Base-by-base conservation (phyloP, 2,797 vertebrate species). In the Melanogrammus aeglefinus region DNA sequence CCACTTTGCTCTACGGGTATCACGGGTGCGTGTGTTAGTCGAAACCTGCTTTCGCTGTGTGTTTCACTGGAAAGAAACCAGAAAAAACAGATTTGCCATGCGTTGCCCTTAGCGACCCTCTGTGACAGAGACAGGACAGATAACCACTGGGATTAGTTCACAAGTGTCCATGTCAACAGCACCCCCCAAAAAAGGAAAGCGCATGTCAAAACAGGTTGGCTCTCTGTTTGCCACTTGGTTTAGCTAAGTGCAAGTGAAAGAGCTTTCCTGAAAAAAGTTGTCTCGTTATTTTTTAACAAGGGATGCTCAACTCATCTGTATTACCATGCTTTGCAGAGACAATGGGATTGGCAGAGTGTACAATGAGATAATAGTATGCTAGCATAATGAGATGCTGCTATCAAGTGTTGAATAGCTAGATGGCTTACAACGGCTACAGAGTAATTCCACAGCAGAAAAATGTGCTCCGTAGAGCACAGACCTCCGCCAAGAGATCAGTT, bases 131-230 rank as follows among this genome's bases (percentile, higher is more conserved):
- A 71, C 69, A 33, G 69, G 29, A 71, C 29, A 1, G 69, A 33
- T 33, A 12, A 33, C 69, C 27, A 6, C 69, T 71, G 24, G 69
- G 29, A 71, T 71, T 13, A 71, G 24, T 33, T 33, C 24, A 71
- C 69, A 71, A 71, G 29, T 75, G 73, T 63, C 57, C 57, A 9
- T 63, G 57, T 63, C 57, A 63, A 63, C 57, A 63, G 57, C 1
- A 9, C 2, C 5, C 13, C 51, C 51, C 12, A 63, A n/a, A 63
- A 63, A 63, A 63, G 5, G 21, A 47, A 39, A 39, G 38, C 7
- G 9, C 7, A n/a, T 24, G 21, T 24, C 21, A 63, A 63, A 63
- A 8, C 57, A 63, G 2, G 57, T n/a, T 24, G n/a, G n/a, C 57
- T 63, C 21, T 51, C 18, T 18, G 47, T 47, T 21, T 51, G 47